Evolutionary conservation across 2,888 invertebrate genomes (phyloP), one percentile per base, ranked within the genome.

Genomic region (Nomada ruficornis): DNA sequence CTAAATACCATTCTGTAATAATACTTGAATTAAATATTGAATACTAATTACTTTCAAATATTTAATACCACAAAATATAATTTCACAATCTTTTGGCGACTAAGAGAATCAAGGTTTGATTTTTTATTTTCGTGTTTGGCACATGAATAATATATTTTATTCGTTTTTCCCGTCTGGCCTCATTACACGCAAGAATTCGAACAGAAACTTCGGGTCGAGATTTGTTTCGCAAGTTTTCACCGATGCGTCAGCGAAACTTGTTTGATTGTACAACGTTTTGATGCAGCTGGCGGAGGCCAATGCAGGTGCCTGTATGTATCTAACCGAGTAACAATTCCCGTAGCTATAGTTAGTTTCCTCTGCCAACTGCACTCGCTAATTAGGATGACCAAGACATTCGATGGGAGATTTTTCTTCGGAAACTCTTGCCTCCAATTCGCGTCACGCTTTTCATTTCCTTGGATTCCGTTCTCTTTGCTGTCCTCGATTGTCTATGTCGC

Each of bases 281-380:
- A 65, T 73, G 23, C 42, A 72, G 63, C 55, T 18, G 15, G 26
- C 26, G 71, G 71, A 72, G 75, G 78, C 74, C 68, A 80, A 85
- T 85, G 86, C 86, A 85, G 87, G 87, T 80, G 87, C 85, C 85
- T 80, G 72, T 85, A 85, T 86, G 78, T 86, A 85, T 81, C 79
- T 70, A 84, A 52, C 52, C 62, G 72, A 71, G 74, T 77, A 86
- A 87, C 85, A 79, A 83, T 84, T 67, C 68, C 67, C 74, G 36
- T 80, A 83, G 85, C 85, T 87, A 83, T 78, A 80, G 75, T 79
- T 78, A 68, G 62, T 75, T 36, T 67, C 70, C 82, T 57, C 60
- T 3, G 13, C 52, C 11, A 69, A 57, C 65, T 82, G 67, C 67
- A 15, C 42, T 68, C 42, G 70, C 83, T 83, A 83, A 82, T 83